Evolutionary conservation across 2,888 invertebrate species (phyloP).

Genomic region (Fabriciana adippe): DNA sequence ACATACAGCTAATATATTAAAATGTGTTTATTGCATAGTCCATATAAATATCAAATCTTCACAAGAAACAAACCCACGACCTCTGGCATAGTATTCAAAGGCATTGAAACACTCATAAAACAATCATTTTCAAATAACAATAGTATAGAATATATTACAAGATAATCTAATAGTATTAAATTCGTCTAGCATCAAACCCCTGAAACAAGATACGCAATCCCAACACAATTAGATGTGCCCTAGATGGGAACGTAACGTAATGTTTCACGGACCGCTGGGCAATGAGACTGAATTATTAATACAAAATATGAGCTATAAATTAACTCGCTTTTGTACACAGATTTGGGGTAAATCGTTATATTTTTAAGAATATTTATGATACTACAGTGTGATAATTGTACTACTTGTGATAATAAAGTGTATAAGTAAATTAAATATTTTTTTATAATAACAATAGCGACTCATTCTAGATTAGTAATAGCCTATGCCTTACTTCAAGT

Average conservation of each 20-base stretch:
- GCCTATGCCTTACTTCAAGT: too few relatives aligned
- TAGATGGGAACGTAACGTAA: slow-evolving; percentile 70
- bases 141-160: slow-evolving; percentile 8
- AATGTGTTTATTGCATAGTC: too few relatives aligned
- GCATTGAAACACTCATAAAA: background rate
- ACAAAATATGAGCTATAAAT: slow-evolving; percentile 4
- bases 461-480: too few relatives aligned
- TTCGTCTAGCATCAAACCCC: slow-evolving; percentile 44
- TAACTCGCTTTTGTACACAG: background rate
- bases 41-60: too few relatives aligned
- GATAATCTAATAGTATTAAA: slow-evolving; percentile 18
- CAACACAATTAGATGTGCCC: slow-evolving; percentile 60
- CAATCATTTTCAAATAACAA: background rate
- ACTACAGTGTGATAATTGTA: too few relatives aligned
- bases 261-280: slow-evolving; percentile 56
- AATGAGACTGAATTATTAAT: slow-evolving; percentile 31
- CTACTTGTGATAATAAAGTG: too few relatives aligned
- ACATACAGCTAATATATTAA: too few relatives aligned
- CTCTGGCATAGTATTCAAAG: too few relatives aligned
- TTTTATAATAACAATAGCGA: too few relatives aligned
- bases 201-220: slow-evolving; percentile 66
- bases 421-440: too few relatives aligned
- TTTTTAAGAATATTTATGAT: background rate
- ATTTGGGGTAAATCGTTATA: slow-evolving; percentile 2
- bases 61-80: too few relatives aligned